Percentiles rank a stretch among this genome's conserved stretches.
Evolutionary conservation across 2,888 invertebrate genomes (phyloP).

Genomic region (Cosmorhoe ocellata): DNA sequence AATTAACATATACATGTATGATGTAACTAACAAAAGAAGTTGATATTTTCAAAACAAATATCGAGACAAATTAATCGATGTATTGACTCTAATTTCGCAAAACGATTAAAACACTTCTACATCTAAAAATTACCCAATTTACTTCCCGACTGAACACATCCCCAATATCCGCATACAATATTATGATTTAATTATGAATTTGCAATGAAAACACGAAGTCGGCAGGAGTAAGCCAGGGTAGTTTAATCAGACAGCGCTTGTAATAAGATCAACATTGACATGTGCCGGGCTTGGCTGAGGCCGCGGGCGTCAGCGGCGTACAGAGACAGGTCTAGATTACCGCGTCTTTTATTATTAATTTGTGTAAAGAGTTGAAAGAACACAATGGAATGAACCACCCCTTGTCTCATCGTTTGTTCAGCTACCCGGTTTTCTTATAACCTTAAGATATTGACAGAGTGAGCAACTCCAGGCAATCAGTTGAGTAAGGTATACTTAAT

Average conservation of each 20-base stretch:
- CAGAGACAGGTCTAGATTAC: conserved; percentile 56
- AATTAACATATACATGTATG: no score
- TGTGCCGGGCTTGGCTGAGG: conserved; percentile 36
- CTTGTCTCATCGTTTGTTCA: conserved; percentile 60
- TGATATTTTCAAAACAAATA: no score
- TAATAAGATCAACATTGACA: conserved; percentile 66
- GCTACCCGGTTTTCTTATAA: conserved; percentile 40
- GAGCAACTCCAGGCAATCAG: conserved; percentile 33
- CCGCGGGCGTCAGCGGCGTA: conserved; percentile 27
- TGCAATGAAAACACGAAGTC: conserved; percentile 55
- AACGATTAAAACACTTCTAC: no score
- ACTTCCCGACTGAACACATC: conserved; percentile 11
- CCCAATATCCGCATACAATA: conserved; percentile 39
- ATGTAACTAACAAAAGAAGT: no score
- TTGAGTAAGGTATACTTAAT: conserved; percentile 11
- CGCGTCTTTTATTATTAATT: conserved; percentile 71
- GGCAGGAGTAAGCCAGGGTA: conserved; percentile 47
- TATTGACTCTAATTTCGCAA: no score
- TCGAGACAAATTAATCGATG: no score
- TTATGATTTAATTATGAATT: conserved; percentile 67
- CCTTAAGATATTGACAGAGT: conserved; percentile 54
- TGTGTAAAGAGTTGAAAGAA: conserved; percentile 71
- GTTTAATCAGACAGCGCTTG: conserved; percentile 63
- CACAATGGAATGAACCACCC: conserved; percentile 47
- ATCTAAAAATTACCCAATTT: no score